These are phyloP conservation scores for Glyphotaelius pellucidus DNA, from an alignment of 2,888 invertebrate genomes.

Conservation along the genomic window DNA sequence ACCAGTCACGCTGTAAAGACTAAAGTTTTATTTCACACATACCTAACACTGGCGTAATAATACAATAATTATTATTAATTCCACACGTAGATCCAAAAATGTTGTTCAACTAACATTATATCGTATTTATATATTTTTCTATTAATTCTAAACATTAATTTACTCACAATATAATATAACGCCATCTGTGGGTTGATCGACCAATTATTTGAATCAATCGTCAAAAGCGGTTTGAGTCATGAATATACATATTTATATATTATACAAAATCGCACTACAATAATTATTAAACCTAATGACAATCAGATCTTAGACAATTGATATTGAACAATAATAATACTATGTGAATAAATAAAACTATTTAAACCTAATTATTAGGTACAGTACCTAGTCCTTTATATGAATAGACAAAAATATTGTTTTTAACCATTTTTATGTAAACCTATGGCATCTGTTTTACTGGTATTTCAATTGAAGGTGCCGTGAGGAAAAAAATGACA, in stretches of 20 bases:
- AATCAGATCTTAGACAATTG: background rate
- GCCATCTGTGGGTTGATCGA: background rate
- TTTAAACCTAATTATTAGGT: background rate
- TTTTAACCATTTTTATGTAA: background rate
- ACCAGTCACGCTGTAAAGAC: background rate
- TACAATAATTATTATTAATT: background rate
- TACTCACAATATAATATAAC: background rate
- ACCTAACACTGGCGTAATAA: background rate
- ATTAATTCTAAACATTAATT: background rate
- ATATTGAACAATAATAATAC: background rate
- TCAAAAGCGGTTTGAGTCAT: background rate
- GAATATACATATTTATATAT: constrained; percentile 2
- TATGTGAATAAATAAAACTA: background rate
- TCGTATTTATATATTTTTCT: background rate
- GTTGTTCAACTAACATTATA: background rate
- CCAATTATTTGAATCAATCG: background rate
- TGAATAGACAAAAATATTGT: background rate
- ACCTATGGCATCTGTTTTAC: background rate
- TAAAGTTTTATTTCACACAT: background rate
- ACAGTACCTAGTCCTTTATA: background rate
- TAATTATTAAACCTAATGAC: background rate
- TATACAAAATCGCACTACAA: background rate
- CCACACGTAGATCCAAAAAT: background rate
- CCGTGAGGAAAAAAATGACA: no score
- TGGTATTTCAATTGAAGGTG: background rate